phyloP scores from a whole-genome alignment of 2,888 invertebrate species.

The Thyatira batis region DNA sequence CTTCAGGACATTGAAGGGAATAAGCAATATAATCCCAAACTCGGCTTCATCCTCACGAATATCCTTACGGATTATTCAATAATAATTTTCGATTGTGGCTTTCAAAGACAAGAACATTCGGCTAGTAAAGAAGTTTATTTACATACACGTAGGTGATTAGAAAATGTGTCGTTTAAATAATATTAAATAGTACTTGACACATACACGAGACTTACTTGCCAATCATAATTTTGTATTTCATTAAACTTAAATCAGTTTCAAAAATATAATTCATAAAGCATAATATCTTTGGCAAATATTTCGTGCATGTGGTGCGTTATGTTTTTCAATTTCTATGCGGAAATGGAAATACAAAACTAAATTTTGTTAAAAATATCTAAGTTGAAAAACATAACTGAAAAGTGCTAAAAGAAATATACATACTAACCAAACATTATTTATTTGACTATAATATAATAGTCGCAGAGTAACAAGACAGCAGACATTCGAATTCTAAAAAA shows the following conservation, averaged over 20 bases:
- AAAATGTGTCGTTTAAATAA: conserved; percentile 50
- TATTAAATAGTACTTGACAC: conserved; percentile 40
- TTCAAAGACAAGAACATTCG: conserved; percentile 45
- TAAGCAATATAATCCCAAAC: conserved; percentile 66
- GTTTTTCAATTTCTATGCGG: conserved; percentile 60
- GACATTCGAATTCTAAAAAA: conserved; percentile 52
- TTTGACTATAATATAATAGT: conserved; percentile 68
- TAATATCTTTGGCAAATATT: conserved; percentile 17
- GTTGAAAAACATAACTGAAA: conserved; percentile 57
- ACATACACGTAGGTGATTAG: conserved; percentile 74
- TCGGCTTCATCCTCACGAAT: conserved; percentile 66
- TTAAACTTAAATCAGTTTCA: neutral
- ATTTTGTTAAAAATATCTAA: conserved; percentile 18
- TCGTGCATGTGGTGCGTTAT: conserved; percentile 46
- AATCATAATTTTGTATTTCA: neutral
- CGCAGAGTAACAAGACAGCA: conserved; percentile 68
- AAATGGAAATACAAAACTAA: neutral
- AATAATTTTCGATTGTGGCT: conserved; percentile 54
- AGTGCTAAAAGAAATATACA: conserved; percentile 34
- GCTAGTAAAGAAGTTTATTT: conserved; percentile 51
- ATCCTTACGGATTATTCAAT: conserved; percentile 40
- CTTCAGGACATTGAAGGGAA: conserved; percentile 67
- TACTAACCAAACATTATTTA: conserved; percentile 72
- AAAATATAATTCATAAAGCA: neutral
- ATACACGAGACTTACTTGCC: conserved; percentile 41